These are phyloP conservation scores for Syrphus vitripennis DNA, from an alignment of 2,888 invertebrate species.

Conservation along the genomic window DNA sequence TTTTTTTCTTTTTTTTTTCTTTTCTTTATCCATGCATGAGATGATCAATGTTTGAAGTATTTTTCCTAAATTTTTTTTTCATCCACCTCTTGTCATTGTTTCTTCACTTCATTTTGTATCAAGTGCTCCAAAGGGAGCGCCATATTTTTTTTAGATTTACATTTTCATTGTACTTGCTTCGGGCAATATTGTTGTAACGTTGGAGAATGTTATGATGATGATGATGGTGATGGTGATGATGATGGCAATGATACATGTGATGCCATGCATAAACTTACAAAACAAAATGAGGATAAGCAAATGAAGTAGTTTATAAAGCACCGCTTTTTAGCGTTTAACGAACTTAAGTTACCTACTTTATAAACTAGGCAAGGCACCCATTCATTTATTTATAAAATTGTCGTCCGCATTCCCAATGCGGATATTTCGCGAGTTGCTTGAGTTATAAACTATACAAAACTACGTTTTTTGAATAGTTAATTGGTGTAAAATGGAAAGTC, in stretches of 20 bases:
- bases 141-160: conserved; percentile 1
- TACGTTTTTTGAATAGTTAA: conserved; percentile 30
- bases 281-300: background rate
- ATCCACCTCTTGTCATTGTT: background rate
- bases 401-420: conserved; percentile 3
- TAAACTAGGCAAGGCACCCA: background rate
- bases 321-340: background rate
- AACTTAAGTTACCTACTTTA: background rate
- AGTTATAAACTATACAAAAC: conserved; percentile 2
- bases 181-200: conserved; percentile 19
- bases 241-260: conserved; percentile 34
- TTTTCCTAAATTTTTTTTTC: conserved; percentile 16
- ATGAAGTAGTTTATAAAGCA: background rate
- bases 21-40: conserved; percentile 41
- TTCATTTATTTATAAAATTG: background rate
- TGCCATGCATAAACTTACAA: conserved; percentile 12
- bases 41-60: conserved; percentile 46
- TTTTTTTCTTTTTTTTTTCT: conserved; percentile 25
- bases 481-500: background rate
- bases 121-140: background rate
- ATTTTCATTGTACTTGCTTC: conserved; percentile 11
- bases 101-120: conserved; percentile 6
- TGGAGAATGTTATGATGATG: background rate
- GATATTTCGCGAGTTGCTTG: conserved; percentile 3
- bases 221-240: background rate